phyloP scores from a whole-genome alignment of 2,113 vertebrate genomes.

The Anguilla rostrata region DNA sequence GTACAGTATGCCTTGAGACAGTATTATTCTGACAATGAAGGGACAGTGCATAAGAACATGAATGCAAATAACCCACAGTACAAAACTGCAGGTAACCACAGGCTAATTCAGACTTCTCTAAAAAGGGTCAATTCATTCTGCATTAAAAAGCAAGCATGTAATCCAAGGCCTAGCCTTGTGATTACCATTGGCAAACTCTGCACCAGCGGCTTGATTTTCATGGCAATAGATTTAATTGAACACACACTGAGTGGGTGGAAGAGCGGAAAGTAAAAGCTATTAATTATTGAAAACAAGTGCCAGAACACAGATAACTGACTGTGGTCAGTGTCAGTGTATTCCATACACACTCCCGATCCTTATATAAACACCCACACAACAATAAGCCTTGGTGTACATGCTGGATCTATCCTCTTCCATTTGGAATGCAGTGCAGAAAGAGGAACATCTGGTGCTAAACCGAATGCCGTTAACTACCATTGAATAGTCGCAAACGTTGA shows the following conservation, averaged over 20 bases:
- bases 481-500: background rate
- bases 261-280: background rate
- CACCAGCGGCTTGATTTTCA: background rate
- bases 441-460: background rate
- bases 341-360: background rate
- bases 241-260: background rate
- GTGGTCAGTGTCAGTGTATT: background rate
- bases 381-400: background rate
- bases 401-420: background rate
- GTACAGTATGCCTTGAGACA: too few species aligned
- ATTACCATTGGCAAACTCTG: constrained; percentile 4
- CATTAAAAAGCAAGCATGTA: constrained; percentile 5
- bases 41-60: too few species aligned
- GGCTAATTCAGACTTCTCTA: background rate
- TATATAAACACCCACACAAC: background rate
- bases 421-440: background rate
- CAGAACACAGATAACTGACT: background rate
- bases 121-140: background rate
- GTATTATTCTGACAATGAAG: too few species aligned
- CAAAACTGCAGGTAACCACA: background rate
- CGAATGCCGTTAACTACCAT: background rate
- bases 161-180: constrained; percentile 1
- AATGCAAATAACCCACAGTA: background rate
- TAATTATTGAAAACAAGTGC: constrained; percentile 7
- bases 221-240: constrained; percentile 4